phyloP scores from a whole-genome alignment of 1,140 invertebrate species.

The Glossosoma conforme region DNA sequence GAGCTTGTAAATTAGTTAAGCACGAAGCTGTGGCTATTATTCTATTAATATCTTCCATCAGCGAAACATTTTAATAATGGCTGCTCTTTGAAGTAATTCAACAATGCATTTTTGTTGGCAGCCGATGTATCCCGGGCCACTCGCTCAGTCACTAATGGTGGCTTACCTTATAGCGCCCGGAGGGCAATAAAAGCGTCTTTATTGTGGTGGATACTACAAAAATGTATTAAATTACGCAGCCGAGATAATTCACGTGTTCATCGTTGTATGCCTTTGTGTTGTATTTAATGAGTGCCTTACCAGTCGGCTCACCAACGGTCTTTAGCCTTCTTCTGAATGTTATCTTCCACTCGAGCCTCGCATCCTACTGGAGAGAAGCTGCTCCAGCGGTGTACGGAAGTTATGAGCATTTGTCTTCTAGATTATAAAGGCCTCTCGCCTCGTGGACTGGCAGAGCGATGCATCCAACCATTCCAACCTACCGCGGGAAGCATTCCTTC shows the following conservation, averaged over 20 bases:
- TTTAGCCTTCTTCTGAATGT: constrained; percentile 14
- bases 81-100: no score
- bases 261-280: constrained; percentile 9
- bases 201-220: constrained; percentile 3
- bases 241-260: constrained; percentile 7
- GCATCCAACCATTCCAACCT: no score
- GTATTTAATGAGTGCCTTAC: constrained; percentile 17
- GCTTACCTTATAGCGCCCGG: background rate
- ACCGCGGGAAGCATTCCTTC: background rate
- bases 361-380: constrained; percentile 13
- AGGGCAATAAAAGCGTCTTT: constrained; percentile 2
- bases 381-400: constrained; percentile 18
- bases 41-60: no score
- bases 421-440: constrained; percentile 23
- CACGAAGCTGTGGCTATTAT: no score
- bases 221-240: constrained; percentile 9
- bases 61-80: no score
- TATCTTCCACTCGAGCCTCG: constrained; percentile 14
- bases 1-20: no score
- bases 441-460: no score
- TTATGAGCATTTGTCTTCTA: constrained; percentile 30
- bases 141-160: background rate
- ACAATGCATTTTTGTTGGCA: no score
- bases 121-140: no score
- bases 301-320: constrained; percentile 17